Conservation (phyloP, 2,113 vertebrate species). For the Cyanistes caeruleus region DNA sequence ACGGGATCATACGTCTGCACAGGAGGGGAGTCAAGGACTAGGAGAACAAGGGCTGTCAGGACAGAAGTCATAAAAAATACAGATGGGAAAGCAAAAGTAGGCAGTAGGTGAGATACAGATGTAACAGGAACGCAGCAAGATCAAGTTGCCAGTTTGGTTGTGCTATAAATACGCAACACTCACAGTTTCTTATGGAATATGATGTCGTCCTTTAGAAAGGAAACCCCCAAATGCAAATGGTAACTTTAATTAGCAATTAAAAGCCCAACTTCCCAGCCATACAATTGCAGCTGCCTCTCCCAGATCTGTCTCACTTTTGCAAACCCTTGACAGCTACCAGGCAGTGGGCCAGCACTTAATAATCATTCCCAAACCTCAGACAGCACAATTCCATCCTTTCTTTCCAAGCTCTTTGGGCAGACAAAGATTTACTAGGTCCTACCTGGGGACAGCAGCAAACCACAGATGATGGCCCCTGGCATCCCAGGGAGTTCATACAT, state of each 20-base stretch:
- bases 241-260: slow-evolving; percentile 32
- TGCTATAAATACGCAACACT: background rate
- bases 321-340: background rate
- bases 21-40: slow-evolving; percentile 22
- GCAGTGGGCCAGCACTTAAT: slow-evolving; percentile 2
- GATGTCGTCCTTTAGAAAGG: background rate
- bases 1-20: background rate
- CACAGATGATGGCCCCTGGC: background rate
- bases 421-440: background rate
- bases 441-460: background rate
- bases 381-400: background rate
- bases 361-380: background rate
- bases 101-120: slow-evolving; percentile 13
- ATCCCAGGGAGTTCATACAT: background rate
- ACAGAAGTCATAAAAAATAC: background rate
- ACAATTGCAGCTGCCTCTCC: background rate
- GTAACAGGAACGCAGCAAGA: background rate
- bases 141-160: background rate
- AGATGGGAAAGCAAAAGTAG: background rate
- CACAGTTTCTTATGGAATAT: background rate
- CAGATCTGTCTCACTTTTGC: background rate
- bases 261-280: background rate
- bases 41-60: slow-evolving; percentile 11
- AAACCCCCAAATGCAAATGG: slow-evolving; percentile 32
- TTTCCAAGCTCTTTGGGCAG: background rate